A percentile compares a stretch with the other conserved stretches of the same genome.
Conservation (phyloP, 2,888 invertebrate species). For the Gordius sp. region DNA sequence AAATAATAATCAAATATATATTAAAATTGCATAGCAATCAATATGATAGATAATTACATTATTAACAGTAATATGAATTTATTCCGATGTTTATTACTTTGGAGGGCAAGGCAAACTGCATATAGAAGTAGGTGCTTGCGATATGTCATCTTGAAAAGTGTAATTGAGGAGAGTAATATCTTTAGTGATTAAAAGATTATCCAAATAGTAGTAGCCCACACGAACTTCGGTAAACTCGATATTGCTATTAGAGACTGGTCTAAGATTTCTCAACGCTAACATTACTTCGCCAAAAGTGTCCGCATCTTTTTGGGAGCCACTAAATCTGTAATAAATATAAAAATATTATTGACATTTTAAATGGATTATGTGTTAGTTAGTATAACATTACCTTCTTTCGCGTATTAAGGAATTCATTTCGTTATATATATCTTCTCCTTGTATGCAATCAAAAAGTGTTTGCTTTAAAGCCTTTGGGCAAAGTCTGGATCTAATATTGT, state of each 20-base stretch:
- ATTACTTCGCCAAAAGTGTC: no score
- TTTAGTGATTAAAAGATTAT: not conserved
- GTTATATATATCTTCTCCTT: constrained; percentile 12
- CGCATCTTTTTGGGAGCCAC: no score
- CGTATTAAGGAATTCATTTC: not conserved
- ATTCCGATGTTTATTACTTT: not conserved
- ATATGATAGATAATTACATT: not conserved
- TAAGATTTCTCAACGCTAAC: no score
- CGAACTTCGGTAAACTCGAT: constrained; percentile 1
- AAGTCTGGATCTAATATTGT: not conserved
- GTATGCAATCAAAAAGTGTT: not conserved
- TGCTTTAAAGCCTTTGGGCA: not conserved
- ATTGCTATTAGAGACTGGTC: no score
- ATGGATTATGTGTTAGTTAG: not conserved
- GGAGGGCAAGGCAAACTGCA: not conserved
- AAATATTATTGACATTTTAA: no score
- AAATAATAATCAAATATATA: not conserved
- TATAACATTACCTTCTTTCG: not conserved
- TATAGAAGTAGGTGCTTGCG: not conserved
- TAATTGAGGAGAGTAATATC: not conserved
- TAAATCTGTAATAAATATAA: no score
- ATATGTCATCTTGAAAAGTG: not conserved
- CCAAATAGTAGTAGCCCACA: not conserved
- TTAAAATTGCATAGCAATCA: not conserved
- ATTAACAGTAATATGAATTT: not conserved